These are phyloP conservation scores for Cheilosia grossa DNA, from an alignment of 2,888 invertebrate genomes.

Conservation along the genomic window DNA sequence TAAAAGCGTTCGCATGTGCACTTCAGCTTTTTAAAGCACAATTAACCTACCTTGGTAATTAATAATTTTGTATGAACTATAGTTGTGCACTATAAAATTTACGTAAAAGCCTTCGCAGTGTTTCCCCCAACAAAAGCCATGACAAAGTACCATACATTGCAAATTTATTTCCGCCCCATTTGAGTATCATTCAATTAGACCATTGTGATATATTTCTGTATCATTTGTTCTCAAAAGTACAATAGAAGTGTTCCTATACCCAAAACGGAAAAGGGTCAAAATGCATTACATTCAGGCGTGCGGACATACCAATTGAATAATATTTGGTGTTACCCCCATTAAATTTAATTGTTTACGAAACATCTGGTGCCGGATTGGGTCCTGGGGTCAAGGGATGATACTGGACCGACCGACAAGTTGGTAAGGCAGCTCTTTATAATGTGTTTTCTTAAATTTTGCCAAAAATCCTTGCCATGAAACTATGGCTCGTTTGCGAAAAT, in stretches of 20 bases:
- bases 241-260: not conserved
- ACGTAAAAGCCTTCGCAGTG: too few species aligned
- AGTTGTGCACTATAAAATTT: too few species aligned
- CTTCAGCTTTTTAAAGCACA: too few species aligned
- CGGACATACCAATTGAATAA: constrained; percentile 74
- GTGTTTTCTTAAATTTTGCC: constrained; percentile 53
- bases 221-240: constrained; percentile 30
- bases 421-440: constrained; percentile 33
- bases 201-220: constrained; percentile 37
- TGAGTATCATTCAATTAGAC: constrained; percentile 48
- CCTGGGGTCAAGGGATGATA: constrained; percentile 52
- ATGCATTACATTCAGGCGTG: constrained; percentile 69
- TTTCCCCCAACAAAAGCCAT: too few species aligned
- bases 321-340: constrained; percentile 75
- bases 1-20: too few species aligned
- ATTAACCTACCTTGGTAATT: too few species aligned
- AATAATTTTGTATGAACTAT: too few species aligned
- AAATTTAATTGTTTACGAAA: constrained; percentile 74
- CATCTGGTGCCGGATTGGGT: constrained; percentile 69
- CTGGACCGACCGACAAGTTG: constrained; percentile 45
- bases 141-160: not conserved
- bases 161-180: constrained; percentile 26
- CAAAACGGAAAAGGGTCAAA: constrained; percentile 43
- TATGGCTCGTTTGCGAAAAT: constrained; percentile 39
- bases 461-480: constrained; percentile 29